Conservation (phyloP, 1,140 invertebrate genomes). For the Leguminivora glycinivorella region DNA sequence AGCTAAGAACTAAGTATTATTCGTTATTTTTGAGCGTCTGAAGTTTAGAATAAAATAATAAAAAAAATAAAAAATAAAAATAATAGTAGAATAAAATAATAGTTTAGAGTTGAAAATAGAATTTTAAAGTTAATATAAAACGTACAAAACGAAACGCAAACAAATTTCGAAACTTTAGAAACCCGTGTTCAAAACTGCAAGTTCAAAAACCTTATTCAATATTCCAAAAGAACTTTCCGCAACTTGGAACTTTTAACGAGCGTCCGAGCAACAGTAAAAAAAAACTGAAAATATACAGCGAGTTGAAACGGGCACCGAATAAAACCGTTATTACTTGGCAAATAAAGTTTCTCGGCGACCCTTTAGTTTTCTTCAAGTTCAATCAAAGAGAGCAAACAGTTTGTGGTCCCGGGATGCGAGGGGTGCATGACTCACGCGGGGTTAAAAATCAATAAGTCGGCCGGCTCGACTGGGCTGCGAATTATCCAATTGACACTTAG, state of each 20-base stretch:
- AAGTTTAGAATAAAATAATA: too few species aligned
- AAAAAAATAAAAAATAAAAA: too few species aligned
- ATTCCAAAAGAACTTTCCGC: conserved; percentile 20
- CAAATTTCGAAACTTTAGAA: conserved; percentile 7
- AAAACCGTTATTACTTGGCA: conserved; percentile 63
- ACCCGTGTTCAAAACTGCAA: conserved; percentile 6
- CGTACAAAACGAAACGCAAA: conserved; percentile 3
- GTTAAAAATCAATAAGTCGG: conserved; percentile 70
- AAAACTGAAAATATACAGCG: conserved; percentile 42
- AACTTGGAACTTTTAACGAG: conserved; percentile 56
- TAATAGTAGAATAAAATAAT: too few species aligned
- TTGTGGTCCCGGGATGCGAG: conserved; percentile 47
- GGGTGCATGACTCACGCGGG: conserved; percentile 65
- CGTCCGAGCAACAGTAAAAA: conserved; percentile 34
- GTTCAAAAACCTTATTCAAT: conserved; percentile 26
- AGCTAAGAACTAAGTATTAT: too few species aligned
- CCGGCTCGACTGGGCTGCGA: conserved; percentile 30
- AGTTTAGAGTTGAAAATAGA: too few species aligned
- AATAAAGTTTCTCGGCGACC: conserved; percentile 58
- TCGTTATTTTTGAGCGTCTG: too few species aligned
- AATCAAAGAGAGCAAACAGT: conserved; percentile 70
- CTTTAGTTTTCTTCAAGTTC: conserved; percentile 67
- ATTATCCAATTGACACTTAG: conserved; percentile 27
- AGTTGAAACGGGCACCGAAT: conserved; percentile 35
- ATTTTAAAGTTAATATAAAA: not conserved